Conservation (phyloP, 2,113 vertebrate genomes). For the Stegostoma tigrinum region DNA sequence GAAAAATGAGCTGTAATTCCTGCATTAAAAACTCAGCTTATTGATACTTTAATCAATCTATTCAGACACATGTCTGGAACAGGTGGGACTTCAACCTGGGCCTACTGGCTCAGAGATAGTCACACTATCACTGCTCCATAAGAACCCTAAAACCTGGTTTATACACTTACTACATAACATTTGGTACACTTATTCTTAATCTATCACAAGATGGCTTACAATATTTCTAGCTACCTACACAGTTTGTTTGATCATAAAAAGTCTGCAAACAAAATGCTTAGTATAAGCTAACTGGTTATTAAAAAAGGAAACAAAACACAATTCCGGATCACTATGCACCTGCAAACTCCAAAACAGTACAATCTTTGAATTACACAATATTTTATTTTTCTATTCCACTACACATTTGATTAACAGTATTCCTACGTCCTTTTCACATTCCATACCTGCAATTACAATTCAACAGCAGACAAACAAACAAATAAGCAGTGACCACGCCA, state of each 20-base stretch:
- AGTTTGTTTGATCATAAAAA: neutral
- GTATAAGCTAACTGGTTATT: neutral
- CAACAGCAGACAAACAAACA: slow-evolving; percentile 31
- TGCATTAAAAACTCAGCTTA: neutral
- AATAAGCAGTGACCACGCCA: neutral
- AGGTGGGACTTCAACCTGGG: no score
- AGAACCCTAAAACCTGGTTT: neutral
- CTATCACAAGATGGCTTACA: neutral
- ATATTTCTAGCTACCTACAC: neutral
- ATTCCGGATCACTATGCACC: neutral
- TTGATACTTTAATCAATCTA: no score
- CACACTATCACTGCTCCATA: no score
- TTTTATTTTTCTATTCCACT: slow-evolving; percentile 22
- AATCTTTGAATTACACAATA: slow-evolving; percentile 16
- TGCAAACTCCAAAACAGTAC: neutral
- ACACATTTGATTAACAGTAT: neutral
- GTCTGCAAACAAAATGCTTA: neutral
- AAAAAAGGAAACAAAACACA: neutral
- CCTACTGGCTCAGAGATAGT: no score
- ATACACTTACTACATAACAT: neutral
- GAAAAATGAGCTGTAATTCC: neutral
- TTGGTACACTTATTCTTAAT: neutral
- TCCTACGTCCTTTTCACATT: neutral
- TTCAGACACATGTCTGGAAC: no score
- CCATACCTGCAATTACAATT: slow-evolving; percentile 24